Evolutionary conservation across 2,888 invertebrate species (phyloP).

Genomic region (Epinotia bilunana): DNA sequence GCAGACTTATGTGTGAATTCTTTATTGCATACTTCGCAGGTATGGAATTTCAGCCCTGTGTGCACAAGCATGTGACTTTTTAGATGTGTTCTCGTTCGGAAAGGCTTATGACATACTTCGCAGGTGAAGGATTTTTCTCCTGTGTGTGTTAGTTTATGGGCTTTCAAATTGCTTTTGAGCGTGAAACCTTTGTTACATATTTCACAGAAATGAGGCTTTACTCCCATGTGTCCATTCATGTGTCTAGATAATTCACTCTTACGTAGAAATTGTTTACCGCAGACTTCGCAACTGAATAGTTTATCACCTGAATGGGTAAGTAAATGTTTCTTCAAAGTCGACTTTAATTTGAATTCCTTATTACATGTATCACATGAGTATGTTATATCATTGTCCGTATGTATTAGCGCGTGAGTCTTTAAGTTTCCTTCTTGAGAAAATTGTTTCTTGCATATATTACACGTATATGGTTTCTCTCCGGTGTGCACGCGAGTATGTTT

Average conservation of each 20-base stretch:
- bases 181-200: constrained; percentile 14
- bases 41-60: neutral
- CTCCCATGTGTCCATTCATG: constrained; percentile 23
- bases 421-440: constrained; percentile 22
- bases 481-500: constrained; percentile 22
- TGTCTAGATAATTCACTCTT: constrained; percentile 23
- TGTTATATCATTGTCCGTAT: constrained; percentile 1
- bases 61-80: constrained; percentile 22
- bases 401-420: constrained; percentile 15
- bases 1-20: constrained; percentile 16
- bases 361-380: constrained; percentile 10
- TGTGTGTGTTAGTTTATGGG: constrained; percentile 16
- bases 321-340: constrained; percentile 20
- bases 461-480: constrained; percentile 10
- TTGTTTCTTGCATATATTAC: constrained; percentile 5
- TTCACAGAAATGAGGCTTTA: constrained; percentile 19
- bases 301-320: constrained; percentile 17
- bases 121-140: constrained; percentile 9
- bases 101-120: constrained; percentile 8
- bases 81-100: constrained; percentile 16
- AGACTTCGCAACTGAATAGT: constrained; percentile 20
- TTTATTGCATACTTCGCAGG: constrained; percentile 14
- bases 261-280: constrained; percentile 20
- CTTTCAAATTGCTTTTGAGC: constrained; percentile 23
- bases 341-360: constrained; percentile 21